Base-by-base conservation (phyloP, 2,888 invertebrate genomes). In the Clanis bilineata region DNA sequence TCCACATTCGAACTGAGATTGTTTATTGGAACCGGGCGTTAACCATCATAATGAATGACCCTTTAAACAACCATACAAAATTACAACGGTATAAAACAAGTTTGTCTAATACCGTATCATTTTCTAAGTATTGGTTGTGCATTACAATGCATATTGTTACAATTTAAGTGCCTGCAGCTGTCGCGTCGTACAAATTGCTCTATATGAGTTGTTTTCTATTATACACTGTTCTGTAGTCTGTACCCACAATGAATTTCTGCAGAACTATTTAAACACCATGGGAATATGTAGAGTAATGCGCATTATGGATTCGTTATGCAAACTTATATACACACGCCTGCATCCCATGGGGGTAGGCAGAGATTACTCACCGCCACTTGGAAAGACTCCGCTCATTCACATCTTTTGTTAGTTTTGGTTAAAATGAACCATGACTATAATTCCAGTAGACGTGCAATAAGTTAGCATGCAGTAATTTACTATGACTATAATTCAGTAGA, bases 131-230 rank as follows among this genome's bases (percentile, higher is more conserved):
- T 3, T 12, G 18, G 15, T 45, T 57, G 36, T 36, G 22, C 32
- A 62, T 67, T 41, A 41, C 41, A 15, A 18, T 63, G 64, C 58
- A 61, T 58, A 58, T 58, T 61, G 32, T 56, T 38, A n/a, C 59
- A 32, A 7, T 47, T 15, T 58, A 32, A 15, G 47, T 43, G 25
- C 12, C 25, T 3, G 36, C 15, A n/a, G 58, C 22, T 25, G 58
- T 18, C 18, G 2, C 12, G 45, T 25, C 39, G 38, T 18, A 58
- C 58, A 58, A 58, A 58, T 58, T 58, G 38, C 47, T 12, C 36
- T 58, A 58, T 45, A 58, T 47, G 57, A 58, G 57, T 21, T 36
- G 1, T 38, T 9, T 38, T 0, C 36, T 12, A 39, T 15, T 56
- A 32, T 15, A 18, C 43, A 10, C 18, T 18, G 41, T 41, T 18